These are phyloP conservation scores for Drosophila mojavensis DNA, from an alignment of 1,140 invertebrate species.

Conservation along the genomic window DNA sequence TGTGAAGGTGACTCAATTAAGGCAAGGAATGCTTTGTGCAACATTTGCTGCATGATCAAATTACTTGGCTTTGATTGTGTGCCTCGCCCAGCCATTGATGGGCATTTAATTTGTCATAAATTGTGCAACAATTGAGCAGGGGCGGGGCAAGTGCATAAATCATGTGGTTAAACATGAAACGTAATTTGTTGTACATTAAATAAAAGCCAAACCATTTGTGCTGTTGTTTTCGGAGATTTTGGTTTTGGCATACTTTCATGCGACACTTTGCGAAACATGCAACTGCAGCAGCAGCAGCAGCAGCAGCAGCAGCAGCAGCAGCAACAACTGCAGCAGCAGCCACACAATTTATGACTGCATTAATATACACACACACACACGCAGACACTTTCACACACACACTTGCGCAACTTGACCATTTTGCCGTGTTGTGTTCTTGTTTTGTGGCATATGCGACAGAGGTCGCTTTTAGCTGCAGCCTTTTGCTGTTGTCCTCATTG, in stretches of 20 bases:
- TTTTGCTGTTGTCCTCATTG: conserved; percentile 29
- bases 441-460: conserved; percentile 67
- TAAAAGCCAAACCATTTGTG: conserved; percentile 68
- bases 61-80: neutral
- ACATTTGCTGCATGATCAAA: neutral
- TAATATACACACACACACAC: conserved; percentile 45
- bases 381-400: conserved; percentile 9
- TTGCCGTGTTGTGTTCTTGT: conserved; percentile 52
- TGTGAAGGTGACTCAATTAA: neutral
- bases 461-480: conserved; percentile 33
- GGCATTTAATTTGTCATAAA: conserved; percentile 74
- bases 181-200: conserved; percentile 81
- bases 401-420: conserved; percentile 22
- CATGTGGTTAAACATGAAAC: conserved; percentile 76
- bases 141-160: conserved; percentile 63
- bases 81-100: conserved; percentile 38
- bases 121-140: conserved; percentile 60
- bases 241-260: conserved; percentile 57
- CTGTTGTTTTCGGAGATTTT: conserved; percentile 38
- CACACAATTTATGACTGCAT: conserved; percentile 76
- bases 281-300: conserved; percentile 41
- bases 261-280: conserved; percentile 50
- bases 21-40: no score
- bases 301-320: conserved; percentile 27
- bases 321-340: conserved; percentile 57